Conservation (phyloP, 2,113 vertebrate genomes). For the Nematolebias whitei region DNA sequence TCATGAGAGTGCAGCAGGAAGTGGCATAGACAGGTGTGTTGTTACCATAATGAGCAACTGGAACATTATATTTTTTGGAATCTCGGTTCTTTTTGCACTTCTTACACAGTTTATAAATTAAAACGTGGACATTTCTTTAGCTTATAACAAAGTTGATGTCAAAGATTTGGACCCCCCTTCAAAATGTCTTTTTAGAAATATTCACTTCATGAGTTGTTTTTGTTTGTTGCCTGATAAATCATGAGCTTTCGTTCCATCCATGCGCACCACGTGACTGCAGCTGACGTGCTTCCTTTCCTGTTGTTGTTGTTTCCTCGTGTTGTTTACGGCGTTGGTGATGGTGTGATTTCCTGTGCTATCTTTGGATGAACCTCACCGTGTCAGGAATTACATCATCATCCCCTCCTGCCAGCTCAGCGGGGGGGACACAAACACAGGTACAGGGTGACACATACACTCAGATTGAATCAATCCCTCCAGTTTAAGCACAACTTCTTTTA, state of each 20-base stretch:
- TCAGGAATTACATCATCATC: constrained; percentile 57
- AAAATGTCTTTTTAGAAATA: too few species aligned
- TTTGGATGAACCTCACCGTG: constrained; percentile 34
- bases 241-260: background rate
- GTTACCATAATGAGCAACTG: too few species aligned
- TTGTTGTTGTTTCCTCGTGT: constrained; percentile 29
- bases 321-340: constrained; percentile 45
- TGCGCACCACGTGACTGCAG: constrained; percentile 3
- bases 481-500: background rate
- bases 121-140: too few species aligned
- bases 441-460: constrained; percentile 4
- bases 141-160: too few species aligned
- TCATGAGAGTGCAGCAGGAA: too few species aligned
- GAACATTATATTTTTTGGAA: too few species aligned
- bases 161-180: too few species aligned
- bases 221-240: background rate
- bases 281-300: constrained; percentile 26
- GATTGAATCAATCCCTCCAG: background rate
- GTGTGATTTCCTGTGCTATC: constrained; percentile 45
- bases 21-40: too few species aligned
- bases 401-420: constrained; percentile 31
- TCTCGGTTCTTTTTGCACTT: too few species aligned
- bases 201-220: background rate
- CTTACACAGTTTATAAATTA: too few species aligned
- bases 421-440: constrained; percentile 44